These are phyloP conservation scores for Prosapia bicincta DNA, from an alignment of 2,888 invertebrate species.

Conservation along the genomic window DNA sequence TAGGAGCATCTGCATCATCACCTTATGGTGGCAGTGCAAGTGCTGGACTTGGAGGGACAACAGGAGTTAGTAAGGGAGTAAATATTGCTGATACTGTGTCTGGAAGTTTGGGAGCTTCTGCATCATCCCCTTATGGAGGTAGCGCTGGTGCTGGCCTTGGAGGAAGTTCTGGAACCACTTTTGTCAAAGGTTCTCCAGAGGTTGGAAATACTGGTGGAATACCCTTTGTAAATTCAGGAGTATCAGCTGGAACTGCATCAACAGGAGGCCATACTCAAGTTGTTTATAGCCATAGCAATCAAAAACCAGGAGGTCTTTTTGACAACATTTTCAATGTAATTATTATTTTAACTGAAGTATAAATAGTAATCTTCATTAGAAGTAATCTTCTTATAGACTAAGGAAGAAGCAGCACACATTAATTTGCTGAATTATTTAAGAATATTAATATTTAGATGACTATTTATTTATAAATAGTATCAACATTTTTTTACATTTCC, in stretches of 20 bases:
- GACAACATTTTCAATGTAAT: slow-evolving; percentile 18
- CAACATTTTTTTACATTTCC: no score
- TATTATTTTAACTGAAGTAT: no score
- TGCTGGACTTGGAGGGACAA: neutral
- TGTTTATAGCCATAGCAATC: neutral
- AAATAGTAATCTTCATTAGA: no score
- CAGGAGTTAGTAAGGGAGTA: neutral
- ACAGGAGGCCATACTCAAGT: neutral
- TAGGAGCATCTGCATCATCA: slow-evolving; percentile 8
- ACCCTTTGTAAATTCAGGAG: slow-evolving; percentile 5
- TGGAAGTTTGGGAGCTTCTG: slow-evolving; percentile 6
- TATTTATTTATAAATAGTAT: no score
- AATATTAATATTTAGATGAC: no score
- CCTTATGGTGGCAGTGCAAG: neutral
- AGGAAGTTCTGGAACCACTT: neutral
- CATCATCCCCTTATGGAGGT: neutral
- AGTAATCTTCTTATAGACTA: no score
- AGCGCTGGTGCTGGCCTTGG: neutral
- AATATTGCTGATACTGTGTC: neutral
- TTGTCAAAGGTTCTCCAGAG: neutral
- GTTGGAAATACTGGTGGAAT: slow-evolving; percentile 5
- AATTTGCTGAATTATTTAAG: no score
- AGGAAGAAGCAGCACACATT: no score
- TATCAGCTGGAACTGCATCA: neutral
- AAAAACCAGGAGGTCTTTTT: slow-evolving; percentile 4